Conservation (phyloP, 2,113 vertebrate species). For the human region GRCh38 chr3:62656501-62657000, state of each 20-base stretch:
- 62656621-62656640: neutral
- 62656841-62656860: neutral
- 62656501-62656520: neutral
- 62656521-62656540: neutral
- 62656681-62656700: rapidly evolving
- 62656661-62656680: neutral
- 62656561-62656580: rapidly evolving
- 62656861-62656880: neutral
- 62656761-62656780: neutral
- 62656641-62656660: neutral
- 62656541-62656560: neutral
- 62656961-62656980: neutral
- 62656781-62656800: neutral
- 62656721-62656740: neutral
- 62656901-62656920: neutral
- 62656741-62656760: neutral
- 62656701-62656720: rapidly evolving
- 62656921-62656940: neutral
- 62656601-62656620: neutral
- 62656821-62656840: neutral
- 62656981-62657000: neutral
- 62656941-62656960: neutral
- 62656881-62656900: neutral
- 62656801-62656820: neutral
- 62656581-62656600: neutral